A percentile compares a stretch with the other conserved stretches of the same genome.
Evolutionary conservation across 2,888 invertebrate species (phyloP).

Genomic region (Leucania comma): DNA sequence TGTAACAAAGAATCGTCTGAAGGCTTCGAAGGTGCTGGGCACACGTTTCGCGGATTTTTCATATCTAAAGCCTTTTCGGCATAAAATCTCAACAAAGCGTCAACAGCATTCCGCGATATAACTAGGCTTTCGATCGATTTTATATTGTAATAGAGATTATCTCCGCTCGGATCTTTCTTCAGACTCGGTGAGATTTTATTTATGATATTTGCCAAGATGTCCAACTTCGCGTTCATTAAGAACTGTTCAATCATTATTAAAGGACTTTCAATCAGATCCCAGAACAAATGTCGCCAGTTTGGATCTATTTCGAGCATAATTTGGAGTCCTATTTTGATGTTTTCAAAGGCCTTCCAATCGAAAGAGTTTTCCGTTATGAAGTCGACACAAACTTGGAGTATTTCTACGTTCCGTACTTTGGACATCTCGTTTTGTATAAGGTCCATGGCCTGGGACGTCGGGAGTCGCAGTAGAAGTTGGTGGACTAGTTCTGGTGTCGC

Average conservation of each 20-base stretch:
- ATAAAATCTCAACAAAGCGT: constrained; percentile 93
- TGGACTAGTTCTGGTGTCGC: constrained; percentile 84
- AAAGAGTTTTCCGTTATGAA: constrained; percentile 90
- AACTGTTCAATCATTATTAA: constrained; percentile 95
- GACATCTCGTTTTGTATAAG: constrained; percentile 92
- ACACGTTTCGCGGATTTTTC: constrained; percentile 83
- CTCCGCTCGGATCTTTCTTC: constrained; percentile 84
- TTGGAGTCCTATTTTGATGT: constrained; percentile 92
- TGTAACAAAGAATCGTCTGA: constrained; percentile 90
- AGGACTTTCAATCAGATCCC: constrained; percentile 93
- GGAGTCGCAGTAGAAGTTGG: constrained; percentile 91
- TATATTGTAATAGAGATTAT: constrained; percentile 91
- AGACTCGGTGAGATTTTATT: constrained; percentile 88
- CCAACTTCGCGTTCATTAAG: constrained; percentile 96
- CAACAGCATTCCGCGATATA: constrained; percentile 92
- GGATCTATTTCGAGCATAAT: constrained; percentile 92
- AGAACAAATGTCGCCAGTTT: constrained; percentile 91
- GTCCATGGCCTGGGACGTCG: constrained; percentile 90
- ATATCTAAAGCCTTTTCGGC: constrained; percentile 95
- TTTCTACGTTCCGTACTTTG: constrained; percentile 91
- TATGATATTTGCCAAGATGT: constrained; percentile 92
- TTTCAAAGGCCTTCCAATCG: constrained; percentile 89
- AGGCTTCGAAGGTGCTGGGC: constrained; percentile 80
- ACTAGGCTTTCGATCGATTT: constrained; percentile 90
- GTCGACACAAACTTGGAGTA: constrained; percentile 92